A percentile compares a stretch with the other conserved stretches of the same genome.
These are phyloP conservation scores for Mystacides longicornis DNA, from an alignment of 2,888 invertebrate genomes.

Conservation along the genomic window DNA sequence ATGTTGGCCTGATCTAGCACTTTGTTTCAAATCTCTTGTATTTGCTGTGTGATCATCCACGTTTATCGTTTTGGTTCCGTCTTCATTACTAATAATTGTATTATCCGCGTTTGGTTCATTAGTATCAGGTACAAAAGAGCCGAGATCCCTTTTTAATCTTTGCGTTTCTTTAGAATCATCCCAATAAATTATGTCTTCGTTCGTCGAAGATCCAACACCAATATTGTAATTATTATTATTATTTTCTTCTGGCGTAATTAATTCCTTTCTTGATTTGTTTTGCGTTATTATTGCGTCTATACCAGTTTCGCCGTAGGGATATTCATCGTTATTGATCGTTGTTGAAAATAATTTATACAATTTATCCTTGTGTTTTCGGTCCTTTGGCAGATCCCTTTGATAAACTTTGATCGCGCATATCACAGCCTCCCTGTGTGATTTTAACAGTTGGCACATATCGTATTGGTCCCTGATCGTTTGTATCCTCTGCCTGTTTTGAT, in stretches of 20 bases:
- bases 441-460: background rate
- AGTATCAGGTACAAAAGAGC: background rate
- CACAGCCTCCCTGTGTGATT: background rate
- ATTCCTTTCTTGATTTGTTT: background rate
- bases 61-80: too few relatives aligned
- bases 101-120: background rate
- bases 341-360: constrained; percentile 5
- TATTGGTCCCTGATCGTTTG: background rate
- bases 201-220: background rate
- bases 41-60: too few relatives aligned
- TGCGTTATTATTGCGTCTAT: background rate
- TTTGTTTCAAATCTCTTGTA: too few relatives aligned
- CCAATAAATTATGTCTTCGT: background rate
- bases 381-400: background rate
- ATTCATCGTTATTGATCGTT: constrained; percentile 3
- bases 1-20: too few relatives aligned
- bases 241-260: background rate
- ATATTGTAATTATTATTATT: background rate
- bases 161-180: constrained; percentile 4
- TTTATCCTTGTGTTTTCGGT: background rate
- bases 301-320: background rate
- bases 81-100: too few relatives aligned
- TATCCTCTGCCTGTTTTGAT: background rate
- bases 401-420: too few relatives aligned
- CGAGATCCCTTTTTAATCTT: constrained; percentile 9